Evolutionary conservation across 2,113 vertebrate species (phyloP), one percentile per base, ranked within the genome.

Genomic region (Dromas ardeola): DNA sequence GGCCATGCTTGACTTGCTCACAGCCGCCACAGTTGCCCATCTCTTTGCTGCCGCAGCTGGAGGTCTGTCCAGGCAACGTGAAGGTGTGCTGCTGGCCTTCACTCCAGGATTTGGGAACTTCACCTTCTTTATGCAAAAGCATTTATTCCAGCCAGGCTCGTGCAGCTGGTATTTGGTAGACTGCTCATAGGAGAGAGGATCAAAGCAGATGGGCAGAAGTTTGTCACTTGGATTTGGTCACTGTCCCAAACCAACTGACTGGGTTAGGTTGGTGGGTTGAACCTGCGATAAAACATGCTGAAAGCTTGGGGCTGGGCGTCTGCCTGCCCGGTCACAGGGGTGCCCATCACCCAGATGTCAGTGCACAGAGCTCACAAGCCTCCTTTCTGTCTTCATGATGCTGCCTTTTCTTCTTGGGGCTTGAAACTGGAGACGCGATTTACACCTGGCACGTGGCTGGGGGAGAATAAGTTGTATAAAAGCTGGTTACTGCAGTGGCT

Each of bases 41-140:
- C 7, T 58, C 27, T 34, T 42, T 11, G 25, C 36, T 1, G 18
- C 53, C 9, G 47, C 40, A 47, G 53, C n/a, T 30, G 16, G 53
- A 63, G 34, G 32, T 21, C 22, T 3, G 1, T 42, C 49, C 36
- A 14, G 0, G 26, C 0, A 1, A 26, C 2, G 1, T 30, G 55
- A 30, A 70, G 49, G 26, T 65, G 55, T 16, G 56, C 36, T 63
- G 34, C 20, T 63, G 73, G 61, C n/a, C 40, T 66, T 71, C 34
- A 17, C 0, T 0, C 32, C 0, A 7, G 52, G 50, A 58, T 56
- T 23, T 18, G 50, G 26, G 42, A 74, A 38, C 49, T 11, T 53
- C 58, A 16, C 34, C 23, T 61, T 26, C 42, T 88, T 49, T 22
- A 32, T 1, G 7, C 20, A 38, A 34, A n/a, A 66, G 25, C 30